Percentiles rank a stretch among this genome's conserved stretches.
phyloP scores from a whole-genome alignment of 2,797 vertebrate genomes.

The Cyclura pinguis region DNA sequence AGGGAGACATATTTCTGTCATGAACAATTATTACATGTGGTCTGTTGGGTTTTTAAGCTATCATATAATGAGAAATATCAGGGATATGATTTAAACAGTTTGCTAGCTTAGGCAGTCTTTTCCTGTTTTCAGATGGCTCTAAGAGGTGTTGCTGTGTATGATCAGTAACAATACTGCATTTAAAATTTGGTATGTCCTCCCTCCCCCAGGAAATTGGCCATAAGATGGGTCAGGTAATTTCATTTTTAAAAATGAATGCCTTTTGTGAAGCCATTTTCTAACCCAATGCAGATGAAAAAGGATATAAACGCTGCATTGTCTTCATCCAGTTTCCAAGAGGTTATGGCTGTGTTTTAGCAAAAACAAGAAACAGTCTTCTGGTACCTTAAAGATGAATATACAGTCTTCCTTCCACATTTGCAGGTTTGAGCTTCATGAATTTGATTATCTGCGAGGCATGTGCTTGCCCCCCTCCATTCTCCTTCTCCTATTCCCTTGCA shows the following conservation, averaged over 20 bases:
- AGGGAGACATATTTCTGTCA: background rate
- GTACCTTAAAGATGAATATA: no score
- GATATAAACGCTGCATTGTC: background rate
- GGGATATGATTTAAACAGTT: constrained; percentile 36
- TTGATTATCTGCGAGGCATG: no score
- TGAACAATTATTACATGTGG: background rate
- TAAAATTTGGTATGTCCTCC: no score
- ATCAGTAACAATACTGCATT: background rate
- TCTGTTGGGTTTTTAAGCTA: background rate
- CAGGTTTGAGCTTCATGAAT: no score
- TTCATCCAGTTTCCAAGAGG: background rate
- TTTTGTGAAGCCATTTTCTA: constrained; percentile 5
- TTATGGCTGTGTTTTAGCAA: no score
- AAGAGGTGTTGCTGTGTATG: background rate
- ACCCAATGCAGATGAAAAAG: background rate
- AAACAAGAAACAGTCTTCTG: no score
- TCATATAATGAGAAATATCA: constrained; percentile 38
- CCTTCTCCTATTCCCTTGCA: no score
- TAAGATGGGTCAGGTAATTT: background rate
- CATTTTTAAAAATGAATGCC: background rate
- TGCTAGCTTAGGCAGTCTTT: constrained; percentile 41
- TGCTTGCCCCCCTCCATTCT: no score
- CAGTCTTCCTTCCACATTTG: no score
- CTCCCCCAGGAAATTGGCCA: background rate
- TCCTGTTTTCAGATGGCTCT: constrained; percentile 13